Conservation (phyloP, 2,888 invertebrate genomes). For the Cyaniris semiargus region DNA sequence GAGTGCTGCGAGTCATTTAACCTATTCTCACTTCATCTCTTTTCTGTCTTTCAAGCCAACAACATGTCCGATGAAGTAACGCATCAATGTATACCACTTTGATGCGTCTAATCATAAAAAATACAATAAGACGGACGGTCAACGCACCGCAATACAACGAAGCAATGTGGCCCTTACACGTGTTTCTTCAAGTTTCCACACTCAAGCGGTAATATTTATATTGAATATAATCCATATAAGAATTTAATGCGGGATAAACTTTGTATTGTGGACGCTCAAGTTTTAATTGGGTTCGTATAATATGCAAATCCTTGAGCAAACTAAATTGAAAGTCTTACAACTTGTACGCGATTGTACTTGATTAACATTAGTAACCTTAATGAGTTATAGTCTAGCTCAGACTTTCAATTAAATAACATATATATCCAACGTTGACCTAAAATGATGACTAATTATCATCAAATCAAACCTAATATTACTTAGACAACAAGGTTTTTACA, state of each 20-base stretch:
- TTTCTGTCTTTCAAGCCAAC: too few relatives aligned
- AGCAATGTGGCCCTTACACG: neutral
- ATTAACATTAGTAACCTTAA: neutral
- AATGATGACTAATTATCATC: neutral
- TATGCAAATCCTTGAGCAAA: constrained; percentile 37
- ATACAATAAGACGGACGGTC: too few relatives aligned
- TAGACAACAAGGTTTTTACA: neutral
- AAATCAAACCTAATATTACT: too few relatives aligned
- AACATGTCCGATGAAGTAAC: too few relatives aligned
- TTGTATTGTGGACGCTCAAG: constrained; percentile 38
- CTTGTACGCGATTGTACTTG: constrained; percentile 1
- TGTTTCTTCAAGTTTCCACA: neutral
- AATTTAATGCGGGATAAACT: constrained; percentile 37
- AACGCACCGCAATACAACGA: neutral
- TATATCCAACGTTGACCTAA: neutral
- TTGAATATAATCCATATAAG: constrained; percentile 17
- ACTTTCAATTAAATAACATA: neutral
- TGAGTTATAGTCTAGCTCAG: neutral
- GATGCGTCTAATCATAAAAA: too few relatives aligned
- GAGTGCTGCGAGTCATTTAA: too few relatives aligned
- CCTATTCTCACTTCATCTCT: too few relatives aligned
- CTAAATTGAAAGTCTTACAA: constrained; percentile 25
- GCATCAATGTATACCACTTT: too few relatives aligned
- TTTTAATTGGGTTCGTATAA: constrained; percentile 42
- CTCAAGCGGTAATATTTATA: constrained; percentile 4